phyloP scores from a whole-genome alignment of 2,797 vertebrate species.

The Sphenopsis melanotis region DNA sequence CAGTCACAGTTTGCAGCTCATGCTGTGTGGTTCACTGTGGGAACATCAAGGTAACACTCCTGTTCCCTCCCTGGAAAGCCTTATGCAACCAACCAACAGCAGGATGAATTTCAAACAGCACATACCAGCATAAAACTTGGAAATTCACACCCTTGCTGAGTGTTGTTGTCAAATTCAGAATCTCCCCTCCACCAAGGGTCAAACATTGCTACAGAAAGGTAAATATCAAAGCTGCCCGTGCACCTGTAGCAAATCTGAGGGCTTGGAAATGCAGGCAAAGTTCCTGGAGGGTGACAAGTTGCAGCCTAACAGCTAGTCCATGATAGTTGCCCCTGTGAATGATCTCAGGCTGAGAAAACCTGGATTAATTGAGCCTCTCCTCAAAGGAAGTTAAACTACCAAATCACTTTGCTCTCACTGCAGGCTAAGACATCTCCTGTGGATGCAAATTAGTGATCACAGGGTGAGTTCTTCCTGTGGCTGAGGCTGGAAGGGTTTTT shows the following conservation, averaged over 20 bases:
- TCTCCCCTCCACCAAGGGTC: not conserved
- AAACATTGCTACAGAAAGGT: not conserved
- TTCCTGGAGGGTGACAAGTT: not conserved
- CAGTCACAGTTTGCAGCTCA: conserved; percentile 29
- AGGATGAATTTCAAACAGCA: not conserved
- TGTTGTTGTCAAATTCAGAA: conserved; percentile 16
- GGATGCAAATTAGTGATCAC: not conserved
- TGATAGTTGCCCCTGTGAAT: not conserved
- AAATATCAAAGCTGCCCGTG: not conserved
- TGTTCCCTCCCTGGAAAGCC: conserved; percentile 25
- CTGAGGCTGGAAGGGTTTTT: not conserved
- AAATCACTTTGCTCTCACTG: not conserved
- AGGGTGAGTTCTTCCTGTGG: not conserved
- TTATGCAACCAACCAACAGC: conserved; percentile 35
- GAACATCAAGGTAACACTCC: conserved; percentile 33
- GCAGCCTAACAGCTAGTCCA: not conserved
- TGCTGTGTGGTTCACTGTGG: conserved; percentile 2
- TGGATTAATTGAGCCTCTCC: not conserved
- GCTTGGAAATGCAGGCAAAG: not conserved
- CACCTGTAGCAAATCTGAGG: not conserved
- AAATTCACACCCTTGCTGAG: conserved; percentile 61
- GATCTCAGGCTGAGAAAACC: not conserved
- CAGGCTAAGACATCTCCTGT: not conserved
- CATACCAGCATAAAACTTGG: not conserved
- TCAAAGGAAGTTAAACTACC: not conserved